A percentile compares a stretch with the other conserved stretches of the same genome.
phyloP scores from a whole-genome alignment of 2,797 vertebrate genomes.

The Furcifer pardalis region DNA sequence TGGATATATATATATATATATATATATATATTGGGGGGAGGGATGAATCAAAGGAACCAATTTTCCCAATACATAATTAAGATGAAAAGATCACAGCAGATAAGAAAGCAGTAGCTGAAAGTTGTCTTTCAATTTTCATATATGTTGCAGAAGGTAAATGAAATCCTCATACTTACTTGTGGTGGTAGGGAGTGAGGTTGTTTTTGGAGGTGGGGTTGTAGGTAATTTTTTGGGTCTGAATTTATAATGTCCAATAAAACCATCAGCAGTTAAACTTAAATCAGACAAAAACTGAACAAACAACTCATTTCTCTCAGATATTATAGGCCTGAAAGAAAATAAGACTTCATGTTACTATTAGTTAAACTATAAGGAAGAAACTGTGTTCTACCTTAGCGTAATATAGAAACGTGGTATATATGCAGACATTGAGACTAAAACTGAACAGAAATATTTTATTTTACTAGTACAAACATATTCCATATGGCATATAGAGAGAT shows the following conservation, averaged over 20 bases:
- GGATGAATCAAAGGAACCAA: neutral
- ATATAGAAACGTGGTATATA: neutral
- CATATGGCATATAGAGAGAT: neutral
- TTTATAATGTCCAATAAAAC: slow-evolving; percentile 96
- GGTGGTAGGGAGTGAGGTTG: slow-evolving; percentile 79
- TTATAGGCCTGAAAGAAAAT: slow-evolving; percentile 85
- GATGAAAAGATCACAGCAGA: neutral
- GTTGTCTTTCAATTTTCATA: slow-evolving; percentile 25
- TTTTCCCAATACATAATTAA: slow-evolving; percentile 30
- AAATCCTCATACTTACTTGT: slow-evolving; percentile 78
- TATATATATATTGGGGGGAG: too few species aligned
- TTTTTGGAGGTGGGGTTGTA: slow-evolving; percentile 78
- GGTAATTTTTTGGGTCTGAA: slow-evolving; percentile 92
- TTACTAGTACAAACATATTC: neutral
- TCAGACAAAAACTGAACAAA: slow-evolving; percentile 97
- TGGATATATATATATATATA: too few species aligned
- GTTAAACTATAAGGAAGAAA: neutral
- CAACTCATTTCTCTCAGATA: slow-evolving; percentile 93
- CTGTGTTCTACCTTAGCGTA: neutral
- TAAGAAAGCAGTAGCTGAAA: neutral
- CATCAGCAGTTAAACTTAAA: slow-evolving; percentile 95
- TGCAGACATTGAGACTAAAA: neutral
- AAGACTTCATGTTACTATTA: neutral
- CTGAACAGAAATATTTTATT: neutral
- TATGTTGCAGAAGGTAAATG: slow-evolving; percentile 17